Evolutionary conservation across 2,113 vertebrate species (phyloP).

Genomic region (Pituophis catenifer): DNA sequence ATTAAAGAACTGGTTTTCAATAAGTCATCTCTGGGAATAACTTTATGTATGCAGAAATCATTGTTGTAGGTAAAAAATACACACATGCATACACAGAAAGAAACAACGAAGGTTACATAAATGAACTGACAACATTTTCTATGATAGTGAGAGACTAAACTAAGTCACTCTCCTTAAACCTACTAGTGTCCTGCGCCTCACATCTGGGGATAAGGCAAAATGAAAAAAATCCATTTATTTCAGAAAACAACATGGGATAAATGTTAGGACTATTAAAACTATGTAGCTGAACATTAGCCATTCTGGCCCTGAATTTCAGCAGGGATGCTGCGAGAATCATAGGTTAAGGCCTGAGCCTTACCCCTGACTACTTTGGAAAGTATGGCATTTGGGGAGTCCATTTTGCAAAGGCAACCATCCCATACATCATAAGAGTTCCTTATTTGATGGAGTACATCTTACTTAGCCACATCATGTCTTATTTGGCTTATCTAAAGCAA

Average conservation of each 20-base stretch:
- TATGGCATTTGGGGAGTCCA: not conserved
- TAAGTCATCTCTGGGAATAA: not conserved
- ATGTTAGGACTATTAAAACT: not conserved
- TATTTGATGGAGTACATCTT: not conserved
- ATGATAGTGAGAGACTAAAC: not conserved
- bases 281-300: not conserved
- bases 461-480: not conserved
- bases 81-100: not conserved
- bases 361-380: not conserved
- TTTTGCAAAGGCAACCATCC: not conserved
- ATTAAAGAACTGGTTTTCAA: slow-evolving; percentile 6
- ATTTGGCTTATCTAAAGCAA: not conserved
- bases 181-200: not conserved
- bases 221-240: not conserved
- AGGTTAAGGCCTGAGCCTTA: not conserved
- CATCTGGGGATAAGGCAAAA: not conserved
- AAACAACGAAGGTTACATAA: not conserved
- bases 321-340: not conserved
- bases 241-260: not conserved
- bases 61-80: not conserved
- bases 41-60: not conserved
- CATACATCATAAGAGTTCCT: not conserved
- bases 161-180: not conserved
- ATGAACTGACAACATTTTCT: not conserved
- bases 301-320: not conserved